Evolutionary conservation across 1,140 invertebrate species (phyloP), one percentile per base, ranked within the genome.

Genomic region (Bombus huntii): DNA sequence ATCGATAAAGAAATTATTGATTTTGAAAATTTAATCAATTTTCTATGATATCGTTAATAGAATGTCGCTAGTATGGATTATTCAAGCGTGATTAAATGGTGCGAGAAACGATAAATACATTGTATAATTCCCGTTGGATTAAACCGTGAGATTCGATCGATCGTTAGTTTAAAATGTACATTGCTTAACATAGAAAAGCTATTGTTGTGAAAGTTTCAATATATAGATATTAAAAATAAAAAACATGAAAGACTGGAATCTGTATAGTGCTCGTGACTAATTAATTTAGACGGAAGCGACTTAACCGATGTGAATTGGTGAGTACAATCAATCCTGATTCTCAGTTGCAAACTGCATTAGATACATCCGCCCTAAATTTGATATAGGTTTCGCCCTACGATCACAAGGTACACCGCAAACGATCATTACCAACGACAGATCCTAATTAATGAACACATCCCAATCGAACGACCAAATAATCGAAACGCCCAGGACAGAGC

Each of bases 341-440:
- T 68, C 37, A 59, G 65, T 83, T 83, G 22, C 53, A 44, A 80
- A 85, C 76, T 72, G n/a, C 31, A 80, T 65, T 80, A 72, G 31
- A 42, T 47, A 47, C 28, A 9, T 25, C 13, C 57, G 57, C 8
- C 68, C 53, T 80, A 80, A 85, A 85, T 73, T 71, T 80, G 83
- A 85, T 85, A 53, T 62, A 80, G 53, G 57, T 53, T 66, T 70
- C 1, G 65, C 74, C 25, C 2, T 59, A 71, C 22, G 53, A 71
- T 57, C 68, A n/a, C 77, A 47, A 65, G 76, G 18, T 72, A 72
- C 53, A 42, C 77, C 83, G 42, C 77, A 85, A 47, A 85, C 83
- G 68, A 85, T 85, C 83, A 79, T 85, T 85, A 85, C 77, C 39
- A 80, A 65, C 75, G 83, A 84, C 83, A 71, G 83, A 72, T 85